Percentiles rank a stretch among this genome's conserved stretches.
phyloP scores from a whole-genome alignment of 2,888 invertebrate genomes.

The Esperia sulphurella region DNA sequence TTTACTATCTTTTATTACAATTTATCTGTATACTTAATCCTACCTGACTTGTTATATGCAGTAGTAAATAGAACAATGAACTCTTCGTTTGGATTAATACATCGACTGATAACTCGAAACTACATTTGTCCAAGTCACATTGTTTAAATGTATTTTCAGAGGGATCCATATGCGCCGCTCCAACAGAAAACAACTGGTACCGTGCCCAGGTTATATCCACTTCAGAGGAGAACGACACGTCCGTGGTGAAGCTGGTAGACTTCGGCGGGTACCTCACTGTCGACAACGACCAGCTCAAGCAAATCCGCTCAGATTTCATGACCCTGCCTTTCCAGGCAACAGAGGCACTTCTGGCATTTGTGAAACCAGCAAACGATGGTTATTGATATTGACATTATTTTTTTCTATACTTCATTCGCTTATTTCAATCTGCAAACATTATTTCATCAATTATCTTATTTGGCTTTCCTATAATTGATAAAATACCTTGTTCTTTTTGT shows the following conservation, averaged over 20 bases:
- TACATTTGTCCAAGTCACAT: no score
- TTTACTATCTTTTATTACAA: no score
- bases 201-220: slow-evolving; percentile 88
- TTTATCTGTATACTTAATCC: no score
- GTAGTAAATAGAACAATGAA: no score
- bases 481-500: no score
- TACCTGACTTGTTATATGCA: no score
- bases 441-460: no score
- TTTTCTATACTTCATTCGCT: neutral
- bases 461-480: no score
- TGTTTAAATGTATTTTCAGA: slow-evolving; percentile 66
- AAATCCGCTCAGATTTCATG: slow-evolving; percentile 96
- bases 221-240: slow-evolving; percentile 84
- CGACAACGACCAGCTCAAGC: slow-evolving; percentile 87
- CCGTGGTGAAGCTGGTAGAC: slow-evolving; percentile 94
- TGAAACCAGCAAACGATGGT: slow-evolving; percentile 88
- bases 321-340: slow-evolving; percentile 97
- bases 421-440: neutral
- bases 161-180: slow-evolving; percentile 93
- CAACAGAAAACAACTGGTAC: slow-evolving; percentile 92
- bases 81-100: no score
- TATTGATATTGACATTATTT: slow-evolving; percentile 20
- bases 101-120: no score
- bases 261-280: slow-evolving; percentile 95
- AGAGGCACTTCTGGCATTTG: slow-evolving; percentile 95